phyloP scores from a whole-genome alignment of 2,113 vertebrate genomes.

The Lepus timidus region DNA sequence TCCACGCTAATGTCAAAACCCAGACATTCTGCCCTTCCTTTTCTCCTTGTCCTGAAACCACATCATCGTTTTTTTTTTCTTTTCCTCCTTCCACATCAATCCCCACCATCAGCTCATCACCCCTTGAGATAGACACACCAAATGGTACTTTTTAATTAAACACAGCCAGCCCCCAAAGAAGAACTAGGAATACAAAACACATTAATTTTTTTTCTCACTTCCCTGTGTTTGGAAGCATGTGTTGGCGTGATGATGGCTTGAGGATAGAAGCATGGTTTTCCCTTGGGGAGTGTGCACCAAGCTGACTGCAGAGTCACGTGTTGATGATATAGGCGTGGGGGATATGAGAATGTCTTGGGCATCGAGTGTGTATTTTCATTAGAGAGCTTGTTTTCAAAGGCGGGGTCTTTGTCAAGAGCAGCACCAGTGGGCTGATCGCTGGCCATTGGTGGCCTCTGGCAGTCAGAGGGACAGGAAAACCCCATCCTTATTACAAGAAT shows the following conservation, averaged over 20 bases:
- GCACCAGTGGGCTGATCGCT: background rate
- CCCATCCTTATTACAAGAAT: background rate
- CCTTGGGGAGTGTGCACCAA: background rate
- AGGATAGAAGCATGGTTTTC: background rate
- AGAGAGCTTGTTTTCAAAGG: conserved; percentile 9
- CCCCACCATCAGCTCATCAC: background rate
- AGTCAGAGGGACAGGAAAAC: background rate
- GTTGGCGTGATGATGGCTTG: background rate
- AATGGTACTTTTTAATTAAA: conserved; percentile 30
- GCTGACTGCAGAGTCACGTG: background rate
- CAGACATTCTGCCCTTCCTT: background rate
- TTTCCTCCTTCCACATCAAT: background rate
- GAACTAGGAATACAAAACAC: background rate
- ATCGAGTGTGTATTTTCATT: background rate
- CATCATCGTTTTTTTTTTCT: background rate
- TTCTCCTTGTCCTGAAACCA: background rate
- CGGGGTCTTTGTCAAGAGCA: background rate
- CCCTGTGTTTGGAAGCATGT: background rate
- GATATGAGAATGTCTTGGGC: background rate
- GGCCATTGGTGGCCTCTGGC: background rate
- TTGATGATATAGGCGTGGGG: background rate
- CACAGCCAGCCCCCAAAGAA: background rate
- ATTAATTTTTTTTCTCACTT: background rate
- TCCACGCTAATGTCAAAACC: background rate
- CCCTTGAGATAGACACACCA: background rate